Evolutionary conservation across 2,888 invertebrate genomes (phyloP).

Genomic region (Mechanitis messenoides): DNA sequence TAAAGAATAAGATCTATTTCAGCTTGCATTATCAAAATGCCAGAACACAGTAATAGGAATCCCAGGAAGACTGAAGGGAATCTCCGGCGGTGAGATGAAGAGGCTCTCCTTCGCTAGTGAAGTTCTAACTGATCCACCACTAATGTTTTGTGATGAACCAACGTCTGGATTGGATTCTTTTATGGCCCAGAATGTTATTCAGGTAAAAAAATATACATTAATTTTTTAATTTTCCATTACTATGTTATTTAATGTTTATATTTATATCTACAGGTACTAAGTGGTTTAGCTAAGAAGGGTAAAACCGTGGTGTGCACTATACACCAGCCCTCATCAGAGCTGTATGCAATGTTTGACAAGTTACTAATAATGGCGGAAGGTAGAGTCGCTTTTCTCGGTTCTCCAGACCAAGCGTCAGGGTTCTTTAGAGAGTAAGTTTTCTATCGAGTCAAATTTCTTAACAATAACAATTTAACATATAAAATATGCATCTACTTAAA

Average conservation of each 20-base stretch:
- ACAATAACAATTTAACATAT: neutral
- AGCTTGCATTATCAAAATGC: constrained; percentile 92
- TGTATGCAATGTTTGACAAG: constrained; percentile 93
- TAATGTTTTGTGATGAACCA: constrained; percentile 98
- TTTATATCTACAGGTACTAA: constrained; percentile 70
- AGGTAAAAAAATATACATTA: constrained; percentile 63
- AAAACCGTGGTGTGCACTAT: constrained; percentile 95
- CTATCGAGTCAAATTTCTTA: neutral
- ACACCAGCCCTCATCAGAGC: constrained; percentile 96
- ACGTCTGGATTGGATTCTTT: constrained; percentile 97
- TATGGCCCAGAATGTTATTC: constrained; percentile 96
- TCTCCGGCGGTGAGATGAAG: constrained; percentile 98
- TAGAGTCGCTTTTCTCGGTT: constrained; percentile 90
- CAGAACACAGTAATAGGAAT: constrained; percentile 93
- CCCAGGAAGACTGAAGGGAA: constrained; percentile 90
- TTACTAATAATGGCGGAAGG: constrained; percentile 94
- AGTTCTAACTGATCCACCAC: constrained; percentile 93
- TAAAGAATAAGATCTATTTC: constrained; percentile 14
- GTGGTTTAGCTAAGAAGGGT: constrained; percentile 84
- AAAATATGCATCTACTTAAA: no score
- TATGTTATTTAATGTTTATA: no score
- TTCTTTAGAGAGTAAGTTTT: constrained; percentile 86
- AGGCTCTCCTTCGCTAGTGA: constrained; percentile 97
- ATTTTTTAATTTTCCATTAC: no score
- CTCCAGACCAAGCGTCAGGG: constrained; percentile 83